Conservation (phyloP, 2,113 vertebrate genomes). For the Chaetops frenatus region DNA sequence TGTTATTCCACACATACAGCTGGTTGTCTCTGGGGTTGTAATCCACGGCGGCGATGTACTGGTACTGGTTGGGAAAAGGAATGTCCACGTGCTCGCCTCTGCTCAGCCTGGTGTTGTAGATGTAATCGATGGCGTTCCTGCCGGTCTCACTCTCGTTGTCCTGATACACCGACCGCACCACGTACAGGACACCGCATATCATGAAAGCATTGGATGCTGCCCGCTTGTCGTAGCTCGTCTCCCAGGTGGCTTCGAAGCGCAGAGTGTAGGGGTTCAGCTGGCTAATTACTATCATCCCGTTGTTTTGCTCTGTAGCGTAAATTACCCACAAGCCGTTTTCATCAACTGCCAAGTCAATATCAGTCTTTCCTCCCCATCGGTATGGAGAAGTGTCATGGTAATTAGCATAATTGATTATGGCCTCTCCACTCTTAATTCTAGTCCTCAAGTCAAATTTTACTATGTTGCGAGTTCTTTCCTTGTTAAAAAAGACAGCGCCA, state of each 20-base stretch:
- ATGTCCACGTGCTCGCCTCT: conserved; percentile 90
- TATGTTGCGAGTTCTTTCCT: conserved; percentile 96
- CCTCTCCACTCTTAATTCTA: conserved; percentile 98
- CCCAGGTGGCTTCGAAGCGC: conserved; percentile 96
- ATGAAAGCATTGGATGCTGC: conserved; percentile 98
- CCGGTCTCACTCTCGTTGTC: conserved; percentile 97
- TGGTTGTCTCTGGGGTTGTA: conserved; percentile 99
- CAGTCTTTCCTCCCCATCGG: conserved; percentile 97
- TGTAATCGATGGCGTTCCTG: conserved; percentile 93
- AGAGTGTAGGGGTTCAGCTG: conserved; percentile 97
- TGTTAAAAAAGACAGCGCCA: conserved; percentile 98
- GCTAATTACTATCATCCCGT: conserved; percentile 98
- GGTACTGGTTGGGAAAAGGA: conserved; percentile 98
- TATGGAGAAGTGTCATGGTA: conserved; percentile 98
- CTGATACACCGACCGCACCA: conserved; percentile 95
- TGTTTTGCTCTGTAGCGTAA: conserved; percentile 98
- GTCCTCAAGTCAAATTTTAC: conserved; percentile 98
- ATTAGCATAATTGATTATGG: conserved; percentile 98
- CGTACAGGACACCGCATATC: conserved; percentile 96
- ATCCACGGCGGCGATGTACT: conserved; percentile 98
- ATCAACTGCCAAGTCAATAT: conserved; percentile 96
- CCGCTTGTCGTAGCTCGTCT: conserved; percentile 92
- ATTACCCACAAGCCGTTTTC: conserved; percentile 99
- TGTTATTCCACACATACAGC: conserved; percentile 99
- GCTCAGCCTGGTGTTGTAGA: conserved; percentile 93